Base-by-base conservation (phyloP, 2,797 vertebrate genomes). In the Acipenser ruthenus region DNA sequence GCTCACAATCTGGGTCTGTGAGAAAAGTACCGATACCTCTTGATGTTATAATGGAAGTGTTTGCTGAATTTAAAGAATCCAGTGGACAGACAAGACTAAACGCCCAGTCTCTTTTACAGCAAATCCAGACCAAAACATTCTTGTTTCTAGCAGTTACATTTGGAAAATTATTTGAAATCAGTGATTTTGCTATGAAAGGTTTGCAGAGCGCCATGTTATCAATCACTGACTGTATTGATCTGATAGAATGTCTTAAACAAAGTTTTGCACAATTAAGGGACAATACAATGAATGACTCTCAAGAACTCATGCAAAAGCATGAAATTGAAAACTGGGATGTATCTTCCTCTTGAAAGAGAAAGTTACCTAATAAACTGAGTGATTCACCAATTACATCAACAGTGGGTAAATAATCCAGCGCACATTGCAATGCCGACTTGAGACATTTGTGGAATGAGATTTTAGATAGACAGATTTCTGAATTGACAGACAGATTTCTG, bases 71-170 rank as follows among this genome's bases (percentile, higher is more conserved):
- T 47, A 60, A 68, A 10, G 58, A 69, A 69, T 37, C 15, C 15
- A 23, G 11, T n/a, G 47, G 63, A 48, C 64, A 69, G 47, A 66
- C 64, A 52, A 69, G 61, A 58, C 50, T 69, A 37, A 56, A 69
- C 9, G 58, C 59, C 8, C 49, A 65, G 6, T 69, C 58, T 8
- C 59, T 62, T 11, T 52, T 62, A 37, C 64, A 65, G 23, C 63
- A 69, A 56, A 65, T 69, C 8, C 64, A 65, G 52, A 69, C 18
- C 5, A 48, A 61, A 50, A 65, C 61, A 8, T 53, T 61, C 51
- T 6, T 69, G 56, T 69, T 62, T 69, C 13, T 69, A 8, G 15
- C 65, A 10, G 50, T 69, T 8, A 69, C 63, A 48, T 69, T 69
- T 52, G 48, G 13, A 10, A 64, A 64, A 12, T 50, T 68, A 8